phyloP scores from a whole-genome alignment of 2,113 vertebrate genomes.

The Piaya cayana region DNA sequence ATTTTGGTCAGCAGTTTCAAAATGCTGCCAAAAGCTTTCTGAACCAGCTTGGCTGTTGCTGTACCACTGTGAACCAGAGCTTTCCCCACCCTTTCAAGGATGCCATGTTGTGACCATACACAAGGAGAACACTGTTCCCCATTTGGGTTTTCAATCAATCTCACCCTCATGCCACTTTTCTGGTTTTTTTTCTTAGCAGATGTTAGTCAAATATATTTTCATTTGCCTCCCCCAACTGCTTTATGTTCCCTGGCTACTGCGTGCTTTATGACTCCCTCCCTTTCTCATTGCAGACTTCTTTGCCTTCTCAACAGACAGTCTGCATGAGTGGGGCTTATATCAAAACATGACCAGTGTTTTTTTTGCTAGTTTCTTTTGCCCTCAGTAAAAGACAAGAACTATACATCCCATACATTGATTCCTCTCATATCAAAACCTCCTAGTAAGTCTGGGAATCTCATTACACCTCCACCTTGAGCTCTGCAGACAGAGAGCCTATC shows the following conservation, averaged over 20 bases:
- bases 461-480: neutral
- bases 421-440: neutral
- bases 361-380: neutral
- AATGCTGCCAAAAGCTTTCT: neutral
- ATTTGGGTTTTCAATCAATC: neutral
- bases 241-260: neutral
- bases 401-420: neutral
- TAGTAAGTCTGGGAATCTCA: neutral
- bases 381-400: neutral
- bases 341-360: neutral
- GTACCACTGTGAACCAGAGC: neutral
- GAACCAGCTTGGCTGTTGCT: neutral
- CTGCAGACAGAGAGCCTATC: neutral
- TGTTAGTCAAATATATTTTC: neutral
- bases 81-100: neutral
- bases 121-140: neutral
- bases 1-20: neutral
- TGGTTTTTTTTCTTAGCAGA: neutral
- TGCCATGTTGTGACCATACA: accelerated
- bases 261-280: neutral
- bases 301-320: neutral
- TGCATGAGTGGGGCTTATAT: neutral
- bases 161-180: neutral
- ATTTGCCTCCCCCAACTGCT: neutral
- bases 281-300: neutral